phyloP scores from a whole-genome alignment of 2,888 invertebrate genomes.

The Seladonia tumulorum region DNA sequence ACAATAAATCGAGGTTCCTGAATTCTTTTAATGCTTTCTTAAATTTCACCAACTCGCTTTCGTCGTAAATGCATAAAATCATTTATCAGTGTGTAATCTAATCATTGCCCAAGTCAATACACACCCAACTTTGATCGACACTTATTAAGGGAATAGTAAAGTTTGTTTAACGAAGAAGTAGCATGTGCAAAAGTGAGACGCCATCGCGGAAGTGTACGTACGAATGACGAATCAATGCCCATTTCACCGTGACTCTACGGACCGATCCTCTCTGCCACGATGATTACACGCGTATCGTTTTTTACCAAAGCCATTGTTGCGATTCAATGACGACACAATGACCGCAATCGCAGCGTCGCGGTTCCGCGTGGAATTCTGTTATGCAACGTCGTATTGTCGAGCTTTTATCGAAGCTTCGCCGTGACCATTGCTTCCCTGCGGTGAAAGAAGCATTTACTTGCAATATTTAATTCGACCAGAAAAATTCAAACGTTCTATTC shows the following conservation, averaged over 20 bases:
- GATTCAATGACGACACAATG: slow-evolving; percentile 40
- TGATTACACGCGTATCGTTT: slow-evolving; percentile 26
- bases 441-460: neutral
- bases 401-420: slow-evolving; percentile 6
- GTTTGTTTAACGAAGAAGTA: neutral
- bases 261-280: slow-evolving; percentile 12
- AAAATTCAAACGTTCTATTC: neutral
- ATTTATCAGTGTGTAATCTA: too few relatives aligned
- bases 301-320: slow-evolving; percentile 37
- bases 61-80: too few relatives aligned
- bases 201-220: neutral
- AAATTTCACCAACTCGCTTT: too few relatives aligned
- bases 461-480: neutral
- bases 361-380: slow-evolving; percentile 35
- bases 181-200: neutral
- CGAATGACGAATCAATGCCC: neutral
- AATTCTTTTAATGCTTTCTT: too few relatives aligned
- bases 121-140: too few relatives aligned
- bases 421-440: neutral
- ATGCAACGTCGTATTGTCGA: slow-evolving; percentile 14
- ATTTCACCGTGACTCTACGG: slow-evolving; percentile 6
- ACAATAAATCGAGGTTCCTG: too few relatives aligned
- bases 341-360: slow-evolving; percentile 34
- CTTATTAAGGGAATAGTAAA: neutral
- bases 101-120: too few relatives aligned